phyloP scores from a whole-genome alignment of 2,888 invertebrate genomes.

The Thalpophila matura region DNA sequence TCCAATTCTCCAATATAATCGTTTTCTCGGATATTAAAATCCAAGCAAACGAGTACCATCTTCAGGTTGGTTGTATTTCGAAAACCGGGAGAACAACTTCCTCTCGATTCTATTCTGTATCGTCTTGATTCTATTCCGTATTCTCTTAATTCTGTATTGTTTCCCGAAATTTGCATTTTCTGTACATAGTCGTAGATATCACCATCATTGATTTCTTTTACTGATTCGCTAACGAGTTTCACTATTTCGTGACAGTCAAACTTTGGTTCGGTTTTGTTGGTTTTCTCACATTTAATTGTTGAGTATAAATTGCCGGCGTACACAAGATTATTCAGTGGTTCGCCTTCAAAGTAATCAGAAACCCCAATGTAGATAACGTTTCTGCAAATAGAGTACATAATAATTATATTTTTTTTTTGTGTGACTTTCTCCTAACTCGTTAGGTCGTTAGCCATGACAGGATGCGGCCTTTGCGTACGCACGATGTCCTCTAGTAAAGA shows the following conservation, averaged over 20 bases:
- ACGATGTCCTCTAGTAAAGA: no score
- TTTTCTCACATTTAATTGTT: conserved; percentile 1
- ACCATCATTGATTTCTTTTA: conserved; percentile 2
- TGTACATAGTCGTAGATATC: conserved; percentile 38
- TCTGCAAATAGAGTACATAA: conserved; percentile 34
- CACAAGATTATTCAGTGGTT: neutral
- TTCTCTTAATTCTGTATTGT: no score
- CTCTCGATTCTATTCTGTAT: neutral
- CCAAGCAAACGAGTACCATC: conserved; percentile 40
- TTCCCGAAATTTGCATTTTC: no score
- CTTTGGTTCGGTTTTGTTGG: accelerated
- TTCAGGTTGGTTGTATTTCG: neutral
- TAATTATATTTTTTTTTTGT: neutral
- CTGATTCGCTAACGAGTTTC: conserved; percentile 41
- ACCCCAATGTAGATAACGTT: conserved; percentile 50
- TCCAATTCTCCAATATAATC: accelerated
- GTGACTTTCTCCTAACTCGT: neutral
- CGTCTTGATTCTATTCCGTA: neutral
- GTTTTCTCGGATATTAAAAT: accelerated
- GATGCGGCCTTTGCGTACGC: no score
- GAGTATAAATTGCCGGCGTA: conserved; percentile 49
- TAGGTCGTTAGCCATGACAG: neutral
- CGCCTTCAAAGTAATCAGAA: conserved; percentile 22
- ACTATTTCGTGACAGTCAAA: conserved; percentile 3
- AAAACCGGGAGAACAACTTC: conserved; percentile 12